Evolutionary conservation across 2,888 invertebrate genomes (phyloP).

Genomic region (Candidula unifasciata): DNA sequence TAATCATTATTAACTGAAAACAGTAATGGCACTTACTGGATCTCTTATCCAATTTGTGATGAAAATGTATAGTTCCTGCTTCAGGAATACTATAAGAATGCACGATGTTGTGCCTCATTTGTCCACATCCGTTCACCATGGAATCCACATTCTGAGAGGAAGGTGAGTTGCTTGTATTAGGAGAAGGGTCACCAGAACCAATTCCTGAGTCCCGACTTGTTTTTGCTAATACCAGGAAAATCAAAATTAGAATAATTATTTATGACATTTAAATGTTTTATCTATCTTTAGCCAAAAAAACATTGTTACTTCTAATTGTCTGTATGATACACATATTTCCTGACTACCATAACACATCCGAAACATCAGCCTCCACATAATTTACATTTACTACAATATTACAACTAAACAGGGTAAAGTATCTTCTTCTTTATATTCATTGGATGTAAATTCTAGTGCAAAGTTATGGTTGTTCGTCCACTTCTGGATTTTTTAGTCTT

Average conservation of each 20-base stretch:
- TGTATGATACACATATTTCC: too few relatives aligned
- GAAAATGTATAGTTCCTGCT: not conserved
- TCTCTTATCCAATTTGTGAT: conserved; percentile 43
- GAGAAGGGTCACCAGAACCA: conserved; percentile 75
- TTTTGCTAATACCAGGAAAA: conserved; percentile 60
- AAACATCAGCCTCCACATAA: too few relatives aligned
- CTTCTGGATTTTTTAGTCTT: too few relatives aligned
- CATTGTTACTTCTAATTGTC: too few relatives aligned
- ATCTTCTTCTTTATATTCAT: too few relatives aligned
- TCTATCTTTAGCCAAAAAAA: too few relatives aligned
- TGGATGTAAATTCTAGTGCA: too few relatives aligned
- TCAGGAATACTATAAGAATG: conserved; percentile 52
- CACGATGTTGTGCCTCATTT: conserved; percentile 31
- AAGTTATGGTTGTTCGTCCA: too few relatives aligned
- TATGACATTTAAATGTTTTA: not conserved
- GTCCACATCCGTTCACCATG: conserved; percentile 47
- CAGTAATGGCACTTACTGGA: conserved; percentile 49
- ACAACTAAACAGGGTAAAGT: too few relatives aligned
- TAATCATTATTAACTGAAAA: not conserved
- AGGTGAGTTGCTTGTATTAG: conserved; percentile 65
- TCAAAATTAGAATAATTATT: not conserved
- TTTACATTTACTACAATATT: too few relatives aligned
- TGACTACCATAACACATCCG: too few relatives aligned
- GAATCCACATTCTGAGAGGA: conserved; percentile 45
- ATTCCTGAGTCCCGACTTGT: conserved; percentile 75